Base-by-base conservation (phyloP, 2,797 vertebrate genomes). In the Scleropages formosus region DNA sequence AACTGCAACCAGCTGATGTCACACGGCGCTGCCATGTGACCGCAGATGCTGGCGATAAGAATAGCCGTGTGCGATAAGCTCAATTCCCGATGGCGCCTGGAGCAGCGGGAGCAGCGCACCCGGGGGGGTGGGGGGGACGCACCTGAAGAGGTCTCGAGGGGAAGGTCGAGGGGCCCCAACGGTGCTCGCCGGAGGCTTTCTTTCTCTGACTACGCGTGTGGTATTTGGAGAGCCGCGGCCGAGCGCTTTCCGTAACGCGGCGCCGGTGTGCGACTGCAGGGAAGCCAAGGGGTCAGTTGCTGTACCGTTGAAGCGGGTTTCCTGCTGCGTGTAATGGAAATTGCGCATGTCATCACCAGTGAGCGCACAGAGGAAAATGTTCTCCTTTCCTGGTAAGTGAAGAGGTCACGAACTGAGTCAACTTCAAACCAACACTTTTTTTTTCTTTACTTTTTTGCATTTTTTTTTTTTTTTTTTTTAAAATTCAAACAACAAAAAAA, bases 331-430 rank as follows among this genome's bases (percentile, higher is more conserved):
- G 59, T 71, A 67, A 70, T 71, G 75, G 75, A 76, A 76, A 71
- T 39, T 63, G 47, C 70, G 66, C 15, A 59, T 47, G 4, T 58
- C 47, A 15, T 51, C 44, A 64, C 18, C 26, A 24, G 49, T 60
- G 65, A 75, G n/a, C 26, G 4, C 31, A 27, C 58, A 62, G 39
- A 65, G 59, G 65, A 71, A 76, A 76, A 71, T 62, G 59, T n/a
- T 31, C 58, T 56, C 60, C 59, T 51, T 76, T 76, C 75, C 67
- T 71, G 75, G 67, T 76, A 76, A 76, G 67, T 20, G 59, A 65
- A 65, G 73, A 70, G 75, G 16, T 51, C 46, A 39, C 16, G 13
- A 56, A 70, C 13, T 76, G 75, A 76, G 58, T 76, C 75, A 76
- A 39, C 46, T 63, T 46, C 49, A 71, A 71, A 71, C 47, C 46